Conservation (phyloP, 2,797 vertebrate species). For the Margarornis squamiger region DNA sequence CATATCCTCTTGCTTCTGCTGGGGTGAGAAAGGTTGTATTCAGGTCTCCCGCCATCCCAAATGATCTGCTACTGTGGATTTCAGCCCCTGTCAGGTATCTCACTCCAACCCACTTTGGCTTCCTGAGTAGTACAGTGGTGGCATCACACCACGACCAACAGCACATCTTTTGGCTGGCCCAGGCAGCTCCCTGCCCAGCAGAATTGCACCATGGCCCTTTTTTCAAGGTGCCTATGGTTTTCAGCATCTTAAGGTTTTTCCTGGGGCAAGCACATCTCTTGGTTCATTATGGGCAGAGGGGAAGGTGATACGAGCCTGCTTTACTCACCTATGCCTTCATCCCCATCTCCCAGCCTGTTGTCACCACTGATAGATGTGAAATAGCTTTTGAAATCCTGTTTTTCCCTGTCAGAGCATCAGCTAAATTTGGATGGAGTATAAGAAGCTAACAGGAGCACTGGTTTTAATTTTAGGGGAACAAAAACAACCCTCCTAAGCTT, state of each 20-base stretch:
- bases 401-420: neutral
- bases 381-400: neutral
- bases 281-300: neutral
- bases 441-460: slow-evolving; percentile 7
- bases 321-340: fast-evolving
- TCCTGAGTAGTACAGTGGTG: neutral
- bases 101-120: neutral
- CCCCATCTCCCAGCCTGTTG: neutral
- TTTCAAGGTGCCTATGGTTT: neutral
- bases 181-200: neutral
- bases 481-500: neutral
- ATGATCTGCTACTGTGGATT: neutral
- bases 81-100: neutral
- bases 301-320: neutral
- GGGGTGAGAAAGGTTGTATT: neutral
- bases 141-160: neutral
- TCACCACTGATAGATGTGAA: neutral
- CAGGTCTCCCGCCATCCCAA: neutral
- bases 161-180: neutral
- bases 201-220: neutral
- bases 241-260: neutral
- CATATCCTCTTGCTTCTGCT: neutral
- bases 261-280: neutral
- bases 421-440: slow-evolving; percentile 14
- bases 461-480: slow-evolving; percentile 52